Evolutionary conservation across 1,140 invertebrate genomes (phyloP).

Genomic region (Bombus sibiricus): DNA sequence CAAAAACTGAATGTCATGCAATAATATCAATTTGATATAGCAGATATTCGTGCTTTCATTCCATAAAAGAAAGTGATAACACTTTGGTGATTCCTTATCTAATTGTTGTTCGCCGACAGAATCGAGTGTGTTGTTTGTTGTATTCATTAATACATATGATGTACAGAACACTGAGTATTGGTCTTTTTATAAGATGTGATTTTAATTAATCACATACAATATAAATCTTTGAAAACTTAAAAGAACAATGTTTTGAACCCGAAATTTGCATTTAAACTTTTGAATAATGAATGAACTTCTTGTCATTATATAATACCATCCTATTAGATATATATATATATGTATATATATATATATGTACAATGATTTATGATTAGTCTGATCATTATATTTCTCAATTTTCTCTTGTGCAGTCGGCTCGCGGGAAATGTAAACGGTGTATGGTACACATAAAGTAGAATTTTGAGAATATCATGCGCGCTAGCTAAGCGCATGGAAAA

Average conservation of each 20-base stretch:
- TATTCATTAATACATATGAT: background rate
- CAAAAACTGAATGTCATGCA: background rate
- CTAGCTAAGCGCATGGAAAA: constrained; percentile 67
- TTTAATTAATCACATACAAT: background rate
- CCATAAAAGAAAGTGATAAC: background rate
- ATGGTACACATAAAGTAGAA: constrained; percentile 31
- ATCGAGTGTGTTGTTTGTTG: too few relatives aligned
- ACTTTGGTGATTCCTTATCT: background rate
- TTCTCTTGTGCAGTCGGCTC: background rate
- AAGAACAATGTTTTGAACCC: background rate
- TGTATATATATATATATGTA: too few relatives aligned
- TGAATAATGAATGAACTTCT: background rate
- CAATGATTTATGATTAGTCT: background rate
- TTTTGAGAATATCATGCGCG: constrained; percentile 57
- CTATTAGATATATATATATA: background rate
- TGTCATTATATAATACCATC: background rate
- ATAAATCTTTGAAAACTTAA: background rate
- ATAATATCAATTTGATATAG: constrained; percentile 4
- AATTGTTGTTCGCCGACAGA: too few relatives aligned
- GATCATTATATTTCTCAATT: background rate
- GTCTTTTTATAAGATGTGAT: background rate
- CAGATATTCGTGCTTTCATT: background rate
- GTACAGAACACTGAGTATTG: background rate
- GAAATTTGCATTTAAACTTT: background rate
- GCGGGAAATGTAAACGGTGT: constrained; percentile 13